Evolutionary conservation across 2,113 vertebrate genomes (phyloP).

Genomic region (Phyllostomus hastatus): DNA sequence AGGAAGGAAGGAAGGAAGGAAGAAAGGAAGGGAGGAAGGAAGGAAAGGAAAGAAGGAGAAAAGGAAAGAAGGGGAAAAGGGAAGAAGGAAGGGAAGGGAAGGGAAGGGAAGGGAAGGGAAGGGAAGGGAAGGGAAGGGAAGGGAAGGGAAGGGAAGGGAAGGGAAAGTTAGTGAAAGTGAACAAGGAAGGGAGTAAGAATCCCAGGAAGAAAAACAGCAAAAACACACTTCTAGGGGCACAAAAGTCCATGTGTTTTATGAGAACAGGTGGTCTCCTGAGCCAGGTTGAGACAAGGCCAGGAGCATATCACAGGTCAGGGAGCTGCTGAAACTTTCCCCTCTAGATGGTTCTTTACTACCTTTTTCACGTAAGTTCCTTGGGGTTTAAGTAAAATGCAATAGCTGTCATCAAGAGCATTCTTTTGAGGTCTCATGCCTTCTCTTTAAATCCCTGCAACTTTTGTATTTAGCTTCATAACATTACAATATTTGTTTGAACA

Average conservation of each 20-base stretch:
- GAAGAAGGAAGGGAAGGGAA: background rate
- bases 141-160: rapidly evolving
- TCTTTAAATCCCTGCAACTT: background rate
- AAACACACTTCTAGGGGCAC: background rate
- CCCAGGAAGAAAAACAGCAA: background rate
- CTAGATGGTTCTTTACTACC: background rate
- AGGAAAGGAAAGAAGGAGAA: too few species aligned
- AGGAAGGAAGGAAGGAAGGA: background rate
- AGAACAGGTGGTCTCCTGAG: background rate
- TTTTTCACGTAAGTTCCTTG: background rate
- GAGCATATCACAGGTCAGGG: background rate
- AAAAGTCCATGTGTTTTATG: background rate
- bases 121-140: background rate
- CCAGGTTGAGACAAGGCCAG: background rate
- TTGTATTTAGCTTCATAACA: background rate
- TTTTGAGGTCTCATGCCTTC: background rate
- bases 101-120: background rate
- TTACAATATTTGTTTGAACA: background rate
- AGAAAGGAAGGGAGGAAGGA: background rate
- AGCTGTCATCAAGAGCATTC: background rate
- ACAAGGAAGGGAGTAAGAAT: background rate
- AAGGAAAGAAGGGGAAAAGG: rapidly evolving
- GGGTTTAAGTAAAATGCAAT: background rate
- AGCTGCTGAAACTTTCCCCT: background rate
- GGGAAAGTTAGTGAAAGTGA: background rate